Evolutionary conservation across 1,140 invertebrate species (phyloP).

Genomic region (Riptortus pedestris): DNA sequence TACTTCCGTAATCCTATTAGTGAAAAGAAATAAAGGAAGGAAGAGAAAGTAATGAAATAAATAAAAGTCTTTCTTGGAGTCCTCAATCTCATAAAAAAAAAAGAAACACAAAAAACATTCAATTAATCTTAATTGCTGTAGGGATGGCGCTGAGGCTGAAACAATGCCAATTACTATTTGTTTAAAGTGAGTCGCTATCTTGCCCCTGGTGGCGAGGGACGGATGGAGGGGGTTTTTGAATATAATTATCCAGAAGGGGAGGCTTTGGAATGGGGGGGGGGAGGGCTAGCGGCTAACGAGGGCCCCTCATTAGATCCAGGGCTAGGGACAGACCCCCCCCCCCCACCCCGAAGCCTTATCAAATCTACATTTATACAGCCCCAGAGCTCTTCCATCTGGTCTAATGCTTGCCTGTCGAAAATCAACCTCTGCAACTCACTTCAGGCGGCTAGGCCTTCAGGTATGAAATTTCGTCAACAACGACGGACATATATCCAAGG

Average conservation of each 20-base stretch:
- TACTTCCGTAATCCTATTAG: too few species aligned
- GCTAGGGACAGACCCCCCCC: neutral
- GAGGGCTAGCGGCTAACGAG: too few species aligned
- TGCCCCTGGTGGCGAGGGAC: neutral
- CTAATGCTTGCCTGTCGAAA: neutral
- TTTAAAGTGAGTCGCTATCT: neutral
- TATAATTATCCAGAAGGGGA: neutral
- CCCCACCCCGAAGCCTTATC: neutral
- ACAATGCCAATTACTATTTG: slow-evolving; percentile 3
- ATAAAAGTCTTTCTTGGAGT: neutral
- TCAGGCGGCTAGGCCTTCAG: too few species aligned
- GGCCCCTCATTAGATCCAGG: neutral
- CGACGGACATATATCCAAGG: too few species aligned
- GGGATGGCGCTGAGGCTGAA: too few species aligned
- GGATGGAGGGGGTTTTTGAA: neutral
- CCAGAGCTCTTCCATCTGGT: too few species aligned
- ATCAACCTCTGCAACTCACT: neutral
- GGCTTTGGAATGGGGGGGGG: neutral
- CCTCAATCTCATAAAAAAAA: neutral
- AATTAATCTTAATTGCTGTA: slow-evolving; percentile 10
- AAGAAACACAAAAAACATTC: neutral
- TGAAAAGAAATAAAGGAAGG: slow-evolving; percentile 1
- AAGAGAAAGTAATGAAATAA: neutral
- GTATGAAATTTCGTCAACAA: too few species aligned
- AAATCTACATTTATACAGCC: too few species aligned